Conservation (phyloP, 2,888 invertebrate genomes). For the Caenorhabditis japonica region DNA sequence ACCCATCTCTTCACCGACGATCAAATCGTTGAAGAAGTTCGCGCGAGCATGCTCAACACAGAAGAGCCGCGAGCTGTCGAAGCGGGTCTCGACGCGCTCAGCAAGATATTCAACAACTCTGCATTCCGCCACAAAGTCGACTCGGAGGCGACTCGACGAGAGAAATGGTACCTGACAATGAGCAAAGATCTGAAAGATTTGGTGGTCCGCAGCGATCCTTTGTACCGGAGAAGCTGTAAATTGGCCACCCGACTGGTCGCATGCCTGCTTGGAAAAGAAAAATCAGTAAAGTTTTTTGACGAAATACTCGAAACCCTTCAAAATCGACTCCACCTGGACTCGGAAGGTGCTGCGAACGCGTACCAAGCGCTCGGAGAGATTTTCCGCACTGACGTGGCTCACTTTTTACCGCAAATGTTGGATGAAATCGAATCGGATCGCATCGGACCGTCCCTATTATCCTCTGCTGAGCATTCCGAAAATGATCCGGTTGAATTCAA, state of each 20-base stretch:
- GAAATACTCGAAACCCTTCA: slow-evolving; percentile 3
- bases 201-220: slow-evolving; percentile 17
- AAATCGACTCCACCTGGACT: slow-evolving; percentile 6
- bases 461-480: not conserved
- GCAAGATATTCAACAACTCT: slow-evolving; percentile 23
- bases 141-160: slow-evolving; percentile 1
- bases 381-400: not conserved
- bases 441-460: slow-evolving; percentile 15
- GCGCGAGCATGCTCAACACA: slow-evolving; percentile 16
- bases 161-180: slow-evolving; percentile 28
- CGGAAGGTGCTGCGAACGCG: slow-evolving; percentile 30
- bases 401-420: slow-evolving; percentile 20
- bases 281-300: slow-evolving; percentile 27
- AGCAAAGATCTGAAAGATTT: slow-evolving; percentile 28
- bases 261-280: slow-evolving; percentile 19
- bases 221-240: slow-evolving; percentile 26
- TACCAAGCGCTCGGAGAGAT: slow-evolving; percentile 45
- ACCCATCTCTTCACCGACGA: slow-evolving; percentile 37
- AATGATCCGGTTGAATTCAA: slow-evolving; percentile 34
- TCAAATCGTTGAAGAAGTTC: slow-evolving; percentile 26
- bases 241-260: slow-evolving; percentile 25
- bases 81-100: slow-evolving; percentile 13
- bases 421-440: slow-evolving; percentile 12
- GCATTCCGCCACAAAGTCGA: slow-evolving; percentile 7
- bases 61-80: slow-evolving; percentile 33